Evolutionary conservation across 2,113 vertebrate species (phyloP).

Genomic region (Calidris pugnax): DNA sequence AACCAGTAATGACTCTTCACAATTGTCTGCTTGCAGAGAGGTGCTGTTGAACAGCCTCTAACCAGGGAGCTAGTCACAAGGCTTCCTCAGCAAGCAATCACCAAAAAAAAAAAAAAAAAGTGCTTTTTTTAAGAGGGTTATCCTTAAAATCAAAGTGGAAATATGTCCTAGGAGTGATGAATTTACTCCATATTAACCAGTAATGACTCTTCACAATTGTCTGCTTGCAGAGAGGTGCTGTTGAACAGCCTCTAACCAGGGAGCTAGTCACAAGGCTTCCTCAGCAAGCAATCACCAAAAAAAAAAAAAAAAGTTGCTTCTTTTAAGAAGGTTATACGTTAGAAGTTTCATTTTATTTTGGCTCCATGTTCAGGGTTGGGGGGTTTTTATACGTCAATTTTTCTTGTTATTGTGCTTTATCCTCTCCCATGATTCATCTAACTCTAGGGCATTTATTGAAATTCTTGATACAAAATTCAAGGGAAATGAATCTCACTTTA

Average conservation of each 20-base stretch:
- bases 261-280: no score
- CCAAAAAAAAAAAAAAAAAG: not conserved
- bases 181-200: not conserved
- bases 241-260: not conserved
- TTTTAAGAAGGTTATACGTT: not conserved
- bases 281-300: no score
- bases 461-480: not conserved
- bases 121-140: not conserved
- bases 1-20: not conserved
- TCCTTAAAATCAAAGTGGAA: no score
- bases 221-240: not conserved
- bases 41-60: not conserved
- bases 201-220: not conserved
- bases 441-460: constrained; percentile 26
- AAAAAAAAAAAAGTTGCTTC: not conserved
- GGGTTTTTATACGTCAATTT: not conserved
- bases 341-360: constrained; percentile 24
- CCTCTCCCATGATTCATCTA: constrained; percentile 39
- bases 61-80: not conserved
- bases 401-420: constrained; percentile 25
- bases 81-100: not conserved
- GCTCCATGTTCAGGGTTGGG: not conserved
- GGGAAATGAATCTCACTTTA: constrained; percentile 14
- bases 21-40: not conserved
- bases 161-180: not conserved